Base-by-base conservation (phyloP, 2,113 vertebrate genomes). In the Bothrops jararaca region DNA sequence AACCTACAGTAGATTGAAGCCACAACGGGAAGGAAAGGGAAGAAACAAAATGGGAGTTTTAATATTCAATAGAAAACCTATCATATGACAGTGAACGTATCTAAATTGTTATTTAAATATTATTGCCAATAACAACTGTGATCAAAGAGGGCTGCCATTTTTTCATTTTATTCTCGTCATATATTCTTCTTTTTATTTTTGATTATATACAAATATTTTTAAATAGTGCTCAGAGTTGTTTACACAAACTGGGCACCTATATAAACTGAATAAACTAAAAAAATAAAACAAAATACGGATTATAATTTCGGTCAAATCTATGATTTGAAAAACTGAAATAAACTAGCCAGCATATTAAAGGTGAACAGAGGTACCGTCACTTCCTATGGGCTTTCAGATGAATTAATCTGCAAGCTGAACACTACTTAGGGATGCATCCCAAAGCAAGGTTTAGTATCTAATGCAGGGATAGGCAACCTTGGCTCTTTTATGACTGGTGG, bases 1-100 rank as follows among this genome's bases (percentile, higher is more conserved):
- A 39, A 99, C 98, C 99, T 99, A 89, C 4, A 29, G 18, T 5
- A 29, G 23, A 57, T 90, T 45, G 1, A 64, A 22, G 26, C 26
- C 53, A 9, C 42, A 85, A 58, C 60, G 89, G 53, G 92, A 34
- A 29, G 34, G 60, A 23, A 90, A 34, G 90, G 1, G 87, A 24
- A 93, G 45, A 91, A 52, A 92, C 2, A 87, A 69, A 92, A 42
- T 22, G 74, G 34, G 74, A 42, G 18, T 80, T 80, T 42, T 80
- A 39, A 80, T 39, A 80, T 80, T 80, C 18, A 20, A 80, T 22
- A 42, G 18, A 7, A 42, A 80, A 10, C 74, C 20, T 80, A 22
- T 20, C 3, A 5, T 3, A 80, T 42, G 74, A 80, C 34, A 23
- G 18, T 4, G 18, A 42, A 80, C 34, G 3, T 22, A 42, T 42